Evolutionary conservation across 2,113 vertebrate species (phyloP), one percentile per base, ranked within the genome.

Genomic region (Tachycineta bicolor): DNA sequence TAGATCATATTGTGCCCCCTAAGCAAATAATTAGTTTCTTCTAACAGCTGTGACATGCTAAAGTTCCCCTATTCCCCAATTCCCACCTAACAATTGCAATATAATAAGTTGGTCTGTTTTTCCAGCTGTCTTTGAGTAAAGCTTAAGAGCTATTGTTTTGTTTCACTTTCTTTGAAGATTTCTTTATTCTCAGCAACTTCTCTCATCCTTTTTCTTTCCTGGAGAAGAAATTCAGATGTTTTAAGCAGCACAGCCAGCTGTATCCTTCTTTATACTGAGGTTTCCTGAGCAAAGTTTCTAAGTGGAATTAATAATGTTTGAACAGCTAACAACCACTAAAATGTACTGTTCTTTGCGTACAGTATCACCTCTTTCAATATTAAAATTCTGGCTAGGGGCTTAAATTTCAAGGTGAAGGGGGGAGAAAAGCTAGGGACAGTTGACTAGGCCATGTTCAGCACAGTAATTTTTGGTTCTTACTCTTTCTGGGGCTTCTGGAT

Each of bases 101-200:
- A 63, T 60, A 90, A 77, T 67, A 79, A 73, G 29, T 88, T 70
- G 49, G 9, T 86, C 26, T 89, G 74, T 93, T 91, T 91, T 92
- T 94, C 82, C 41, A 90, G 39, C 43, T 95, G 60, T 95, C 62
- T 96, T 94, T 81, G 50, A 47, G 33, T 93, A 93, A 83, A 93
- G 19, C 49, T 84, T 53, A 90, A 75, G 70, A 84, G 26, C 34
- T 58, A 12, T 24, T 37, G 29, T 64, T 88, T 86, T 94, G 13
- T 82, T 94, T 94, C 62, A 26, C 20, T 93, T 90, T 94, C 26
- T 85, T 82, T 92, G 80, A 78, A 67, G 65, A 67, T 70, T 81
- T 23, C 33, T 88, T 83, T 86, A 53, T 53, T 84, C 49, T 76
- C 19, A 43, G 43, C n/a, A 77, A 21, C 71, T 63, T 79, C n/a